Evolutionary conservation across 1,140 invertebrate genomes (phyloP).

Genomic region (Frieseomelitta varia): DNA sequence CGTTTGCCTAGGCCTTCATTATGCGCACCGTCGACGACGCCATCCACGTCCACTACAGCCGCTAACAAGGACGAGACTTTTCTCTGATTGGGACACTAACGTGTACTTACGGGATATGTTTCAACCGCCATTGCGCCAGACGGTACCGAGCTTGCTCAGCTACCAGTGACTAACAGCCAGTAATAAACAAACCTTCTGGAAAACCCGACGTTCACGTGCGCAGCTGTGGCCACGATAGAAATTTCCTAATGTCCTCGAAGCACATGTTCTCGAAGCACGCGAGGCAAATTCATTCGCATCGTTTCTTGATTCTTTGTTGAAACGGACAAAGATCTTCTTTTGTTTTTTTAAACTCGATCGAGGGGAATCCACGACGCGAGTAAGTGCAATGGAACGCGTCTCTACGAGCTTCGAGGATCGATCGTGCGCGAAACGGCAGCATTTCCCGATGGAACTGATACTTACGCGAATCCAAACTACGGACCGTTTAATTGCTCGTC

Average conservation of each 20-base stretch:
- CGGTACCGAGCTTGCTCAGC: background rate
- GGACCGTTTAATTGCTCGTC: constrained; percentile 31
- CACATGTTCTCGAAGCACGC: background rate
- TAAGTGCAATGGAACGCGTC: no score
- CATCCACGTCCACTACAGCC: constrained; percentile 16
- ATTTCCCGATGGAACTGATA: constrained; percentile 13
- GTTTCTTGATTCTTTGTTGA: no score
- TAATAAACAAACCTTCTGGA: constrained; percentile 22
- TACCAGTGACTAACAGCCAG: constrained; percentile 29
- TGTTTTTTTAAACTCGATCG: no score
- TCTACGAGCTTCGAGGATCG: no score
- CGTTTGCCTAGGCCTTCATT: constrained; percentile 63
- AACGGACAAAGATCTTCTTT: no score
- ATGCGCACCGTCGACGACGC: constrained; percentile 51
- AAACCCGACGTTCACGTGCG: no score
- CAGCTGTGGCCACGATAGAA: background rate
- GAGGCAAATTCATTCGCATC: no score
- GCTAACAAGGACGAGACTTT: constrained; percentile 58
- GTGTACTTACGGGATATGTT: constrained; percentile 35
- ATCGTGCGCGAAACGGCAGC: background rate
- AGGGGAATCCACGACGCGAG: no score
- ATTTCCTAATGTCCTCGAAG: background rate
- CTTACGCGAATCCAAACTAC: background rate
- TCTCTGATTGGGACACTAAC: constrained; percentile 30
- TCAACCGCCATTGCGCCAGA: constrained; percentile 7